Conservation (phyloP, 2,113 vertebrate species). For the Oriolus oriolus region DNA sequence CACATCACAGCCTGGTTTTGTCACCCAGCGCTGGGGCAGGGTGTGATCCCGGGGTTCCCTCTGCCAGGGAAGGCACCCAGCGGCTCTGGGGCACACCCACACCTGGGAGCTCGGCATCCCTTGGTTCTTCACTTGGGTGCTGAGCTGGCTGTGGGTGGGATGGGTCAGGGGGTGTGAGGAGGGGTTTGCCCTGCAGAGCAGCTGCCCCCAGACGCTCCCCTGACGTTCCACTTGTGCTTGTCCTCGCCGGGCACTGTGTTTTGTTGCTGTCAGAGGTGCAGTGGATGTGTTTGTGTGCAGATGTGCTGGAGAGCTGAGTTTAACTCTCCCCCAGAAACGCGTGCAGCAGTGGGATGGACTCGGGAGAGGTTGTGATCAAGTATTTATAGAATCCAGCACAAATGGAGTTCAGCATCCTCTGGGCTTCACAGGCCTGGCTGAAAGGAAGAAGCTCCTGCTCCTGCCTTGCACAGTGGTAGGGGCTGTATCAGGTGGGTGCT, state of each 20-base stretch:
- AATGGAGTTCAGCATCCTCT: neutral
- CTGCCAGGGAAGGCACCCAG: neutral
- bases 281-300: neutral
- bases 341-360: neutral
- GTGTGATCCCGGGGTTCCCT: neutral
- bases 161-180: accelerated
- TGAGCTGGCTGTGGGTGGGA: neutral
- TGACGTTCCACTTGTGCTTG: neutral
- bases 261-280: neutral
- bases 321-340: neutral
- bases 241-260: accelerated
- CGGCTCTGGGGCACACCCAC: neutral
- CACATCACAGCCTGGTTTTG: neutral
- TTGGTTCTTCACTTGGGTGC: too few species aligned
- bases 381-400: neutral
- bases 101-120: accelerated
- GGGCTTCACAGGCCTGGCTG: neutral
- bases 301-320: neutral
- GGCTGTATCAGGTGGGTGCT: neutral
- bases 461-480: neutral
- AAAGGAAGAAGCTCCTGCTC: neutral
- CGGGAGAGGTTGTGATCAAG: neutral
- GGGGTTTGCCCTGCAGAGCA: neutral
- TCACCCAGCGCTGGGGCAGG: neutral
- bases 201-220: too few species aligned